Evolutionary conservation across 2,797 vertebrate species (phyloP).

Genomic region (Pelobates cultripes): DNA sequence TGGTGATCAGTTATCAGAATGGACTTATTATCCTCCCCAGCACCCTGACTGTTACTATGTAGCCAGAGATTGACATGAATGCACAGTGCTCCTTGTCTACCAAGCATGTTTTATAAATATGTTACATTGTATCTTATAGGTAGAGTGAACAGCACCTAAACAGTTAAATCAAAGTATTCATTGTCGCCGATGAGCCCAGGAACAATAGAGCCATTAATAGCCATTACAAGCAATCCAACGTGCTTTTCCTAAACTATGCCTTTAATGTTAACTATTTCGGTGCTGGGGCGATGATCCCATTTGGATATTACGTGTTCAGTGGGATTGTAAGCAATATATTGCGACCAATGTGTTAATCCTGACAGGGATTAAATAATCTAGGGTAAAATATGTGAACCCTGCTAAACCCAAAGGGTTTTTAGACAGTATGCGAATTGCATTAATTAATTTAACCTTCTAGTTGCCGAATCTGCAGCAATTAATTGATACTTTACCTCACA

Average conservation of each 20-base stretch:
- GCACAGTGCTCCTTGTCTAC: slow-evolving; percentile 14
- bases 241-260: no score
- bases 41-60: background rate
- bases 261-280: background rate
- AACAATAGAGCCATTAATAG: background rate
- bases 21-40: background rate
- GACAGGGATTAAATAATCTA: slow-evolving; percentile 66
- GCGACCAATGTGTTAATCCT: slow-evolving; percentile 67
- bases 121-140: background rate
- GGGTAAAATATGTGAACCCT: slow-evolving; percentile 74
- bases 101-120: slow-evolving; percentile 32
- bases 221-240: background rate
- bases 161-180: no score
- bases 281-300: background rate
- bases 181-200: background rate
- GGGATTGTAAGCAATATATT: slow-evolving; percentile 10
- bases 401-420: slow-evolving; percentile 79
- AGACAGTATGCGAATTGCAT: slow-evolving; percentile 73
- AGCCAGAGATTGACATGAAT: background rate
- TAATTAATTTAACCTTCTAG: slow-evolving; percentile 21
- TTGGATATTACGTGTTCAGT: background rate
- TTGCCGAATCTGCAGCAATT: background rate
- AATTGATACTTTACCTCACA: background rate
- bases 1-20: slow-evolving; percentile 56
- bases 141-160: no score